Evolutionary conservation across 2,888 invertebrate genomes (phyloP).

Genomic region (Ectemnius cavifrons): DNA sequence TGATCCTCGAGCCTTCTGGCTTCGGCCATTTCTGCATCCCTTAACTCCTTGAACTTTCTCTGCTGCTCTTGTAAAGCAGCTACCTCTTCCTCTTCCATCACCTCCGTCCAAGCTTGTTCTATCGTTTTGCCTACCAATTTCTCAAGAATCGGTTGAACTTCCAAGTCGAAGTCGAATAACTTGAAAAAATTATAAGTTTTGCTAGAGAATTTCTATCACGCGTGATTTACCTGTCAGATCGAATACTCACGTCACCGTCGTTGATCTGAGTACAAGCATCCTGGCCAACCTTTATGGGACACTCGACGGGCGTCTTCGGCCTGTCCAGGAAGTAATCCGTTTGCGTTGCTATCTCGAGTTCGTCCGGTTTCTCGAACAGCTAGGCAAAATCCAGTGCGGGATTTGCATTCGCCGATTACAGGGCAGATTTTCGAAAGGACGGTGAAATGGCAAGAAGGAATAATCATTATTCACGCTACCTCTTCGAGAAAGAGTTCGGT

Average conservation of each 20-base stretch:
- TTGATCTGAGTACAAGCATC: constrained; percentile 92
- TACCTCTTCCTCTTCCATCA: constrained; percentile 95
- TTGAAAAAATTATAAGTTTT: constrained; percentile 62
- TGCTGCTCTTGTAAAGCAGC: constrained; percentile 89
- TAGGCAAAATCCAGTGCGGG: constrained; percentile 58
- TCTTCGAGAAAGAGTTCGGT: constrained; percentile 95
- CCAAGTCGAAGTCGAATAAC: constrained; percentile 95
- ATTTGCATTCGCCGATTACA: too few species aligned
- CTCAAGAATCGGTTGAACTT: constrained; percentile 94
- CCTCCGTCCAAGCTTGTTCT: constrained; percentile 93
- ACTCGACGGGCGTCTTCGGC: constrained; percentile 88
- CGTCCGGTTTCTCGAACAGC: constrained; percentile 86
- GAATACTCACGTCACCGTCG: constrained; percentile 88
- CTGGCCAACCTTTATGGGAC: constrained; percentile 88
- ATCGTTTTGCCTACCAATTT: constrained; percentile 93
- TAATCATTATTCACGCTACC: constrained; percentile 73
- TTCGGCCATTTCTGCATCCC: constrained; percentile 91
- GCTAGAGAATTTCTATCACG: neutral
- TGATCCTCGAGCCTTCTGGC: constrained; percentile 89
- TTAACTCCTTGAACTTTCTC: constrained; percentile 84
- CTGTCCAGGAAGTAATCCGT: constrained; percentile 93
- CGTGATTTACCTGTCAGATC: neutral
- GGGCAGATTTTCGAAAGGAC: neutral
- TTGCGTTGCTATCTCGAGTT: constrained; percentile 89
- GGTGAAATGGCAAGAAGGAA: neutral